A percentile compares a stretch with the other conserved stretches of the same genome.
Conservation (phyloP, 2,888 invertebrate species). For the Lithosia quadra region DNA sequence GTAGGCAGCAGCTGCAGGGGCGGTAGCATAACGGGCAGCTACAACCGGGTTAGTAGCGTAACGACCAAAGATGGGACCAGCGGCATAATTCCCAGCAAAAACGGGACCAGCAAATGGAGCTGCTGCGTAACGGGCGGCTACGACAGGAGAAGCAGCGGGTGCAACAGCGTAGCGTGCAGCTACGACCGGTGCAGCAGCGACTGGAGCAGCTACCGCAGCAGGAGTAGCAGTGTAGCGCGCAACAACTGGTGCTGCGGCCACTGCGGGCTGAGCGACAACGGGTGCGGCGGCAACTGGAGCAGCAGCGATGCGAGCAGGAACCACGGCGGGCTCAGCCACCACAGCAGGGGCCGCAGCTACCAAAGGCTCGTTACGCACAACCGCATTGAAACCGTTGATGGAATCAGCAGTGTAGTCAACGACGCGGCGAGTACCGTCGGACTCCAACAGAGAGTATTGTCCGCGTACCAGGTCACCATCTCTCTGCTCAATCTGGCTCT, state of each 20-base stretch:
- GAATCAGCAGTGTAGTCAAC: conserved; percentile 80
- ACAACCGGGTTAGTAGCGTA: conserved; percentile 33
- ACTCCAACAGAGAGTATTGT: conserved; percentile 76
- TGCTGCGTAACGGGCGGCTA: conserved; percentile 32
- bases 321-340: conserved; percentile 70
- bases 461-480: conserved; percentile 86
- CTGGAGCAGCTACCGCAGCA: conserved; percentile 61
- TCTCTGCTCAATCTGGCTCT: conserved; percentile 82
- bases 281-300: conserved; percentile 37
- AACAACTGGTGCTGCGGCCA: conserved; percentile 56
- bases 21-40: conserved; percentile 36
- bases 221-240: conserved; percentile 53
- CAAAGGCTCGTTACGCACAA: conserved; percentile 77
- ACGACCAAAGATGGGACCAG: conserved; percentile 34
- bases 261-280: conserved; percentile 43
- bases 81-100: conserved; percentile 55
- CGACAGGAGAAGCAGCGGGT: conserved; percentile 46
- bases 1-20: conserved; percentile 54
- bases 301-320: conserved; percentile 52
- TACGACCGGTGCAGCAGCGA: conserved; percentile 34
- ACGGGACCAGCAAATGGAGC: conserved; percentile 52
- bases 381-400: conserved; percentile 78
- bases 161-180: conserved; percentile 47
- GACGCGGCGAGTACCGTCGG: conserved; percentile 77
- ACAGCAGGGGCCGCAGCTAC: conserved; percentile 71